Base-by-base conservation (phyloP, 2,888 invertebrate species). In the Homarus gammarus region DNA sequence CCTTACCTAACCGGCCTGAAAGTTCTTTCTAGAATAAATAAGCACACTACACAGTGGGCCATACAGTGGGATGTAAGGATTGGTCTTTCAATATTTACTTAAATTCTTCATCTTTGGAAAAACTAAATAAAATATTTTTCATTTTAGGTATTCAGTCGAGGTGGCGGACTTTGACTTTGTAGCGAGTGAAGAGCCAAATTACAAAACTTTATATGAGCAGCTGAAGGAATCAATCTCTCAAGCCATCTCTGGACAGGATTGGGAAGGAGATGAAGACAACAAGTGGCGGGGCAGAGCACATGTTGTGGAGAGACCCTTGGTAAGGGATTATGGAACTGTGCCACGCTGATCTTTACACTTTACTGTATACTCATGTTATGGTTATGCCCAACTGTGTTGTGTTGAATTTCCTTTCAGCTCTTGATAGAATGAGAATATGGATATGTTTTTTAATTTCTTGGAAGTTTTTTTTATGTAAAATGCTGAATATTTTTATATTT, bases 91-190 rank as follows among this genome's bases (percentile, higher is more conserved):
- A n/a, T n/a, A n/a, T n/a, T n/a, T n/a, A n/a, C n/a, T n/a, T n/a
- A n/a, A n/a, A n/a, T n/a, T n/a, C n/a, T n/a, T n/a, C n/a, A n/a
- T n/a, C n/a, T n/a, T n/a, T n/a, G n/a, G n/a, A n/a, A n/a, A n/a
- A n/a, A n/a, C n/a, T n/a, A n/a, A n/a, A n/a, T 75, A 33, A 88
- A 90, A 27, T 56, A 56, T 44, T 82, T 92, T 90, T 91, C 90
- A 79, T 94, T 94, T 6, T 94, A 96, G 96, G 92, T 96, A 96
- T 93, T 96, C 96, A 1, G 95, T 98, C 75, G 98, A 98, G 95
- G 97, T 97, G 22, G 98, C 98, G 0, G 97, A 98, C 94, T 98
- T 98, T 93, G 97, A 98, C 94, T 98, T 98, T 93, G 97, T 97
- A 93, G 95, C 96, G 93, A 96, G 95, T 92, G 95, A 96, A 27